These are phyloP conservation scores for Glyptemys insculpta DNA, from an alignment of 2,797 vertebrate species.

Conservation along the genomic window DNA sequence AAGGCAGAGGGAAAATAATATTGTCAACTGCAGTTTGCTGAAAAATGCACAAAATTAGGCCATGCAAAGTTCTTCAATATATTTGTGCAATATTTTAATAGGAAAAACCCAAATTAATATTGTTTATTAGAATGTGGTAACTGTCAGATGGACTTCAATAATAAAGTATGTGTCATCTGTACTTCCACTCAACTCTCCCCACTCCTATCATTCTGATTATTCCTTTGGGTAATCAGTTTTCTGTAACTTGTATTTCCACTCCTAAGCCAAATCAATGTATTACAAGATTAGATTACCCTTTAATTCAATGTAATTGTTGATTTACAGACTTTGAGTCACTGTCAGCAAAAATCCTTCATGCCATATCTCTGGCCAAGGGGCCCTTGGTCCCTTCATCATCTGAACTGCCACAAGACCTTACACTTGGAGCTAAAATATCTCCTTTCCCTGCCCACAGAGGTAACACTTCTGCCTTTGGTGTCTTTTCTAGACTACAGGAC, in stretches of 20 bases:
- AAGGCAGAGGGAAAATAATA: neutral
- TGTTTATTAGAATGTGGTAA: slow-evolving; percentile 11
- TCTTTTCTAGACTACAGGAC: neutral
- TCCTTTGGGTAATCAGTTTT: slow-evolving; percentile 58
- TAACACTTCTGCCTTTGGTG: neutral
- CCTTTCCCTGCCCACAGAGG: neutral
- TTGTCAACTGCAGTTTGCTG: neutral
- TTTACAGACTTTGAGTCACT: neutral
- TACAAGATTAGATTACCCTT: slow-evolving; percentile 26
- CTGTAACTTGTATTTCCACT: slow-evolving; percentile 38
- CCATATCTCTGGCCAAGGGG: neutral
- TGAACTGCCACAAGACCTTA: neutral
- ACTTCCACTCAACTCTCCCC: neutral
- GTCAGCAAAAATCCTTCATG: slow-evolving; percentile 33
- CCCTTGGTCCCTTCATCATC: neutral
- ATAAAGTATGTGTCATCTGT: slow-evolving; percentile 5
- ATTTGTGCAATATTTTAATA: neutral
- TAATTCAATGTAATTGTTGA: slow-evolving; percentile 44
- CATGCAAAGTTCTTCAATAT: slow-evolving; percentile 1
- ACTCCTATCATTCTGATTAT: slow-evolving; percentile 34
- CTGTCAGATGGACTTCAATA: slow-evolving; percentile 6
- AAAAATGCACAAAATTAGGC: slow-evolving; percentile 14
- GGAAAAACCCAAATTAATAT: slow-evolving; percentile 1
- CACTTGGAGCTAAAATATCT: neutral
- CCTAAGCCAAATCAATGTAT: slow-evolving; percentile 49